These are phyloP conservation scores for Onthophagus sagittarius DNA, from an alignment of 2,888 invertebrate species.

Conservation along the genomic window DNA sequence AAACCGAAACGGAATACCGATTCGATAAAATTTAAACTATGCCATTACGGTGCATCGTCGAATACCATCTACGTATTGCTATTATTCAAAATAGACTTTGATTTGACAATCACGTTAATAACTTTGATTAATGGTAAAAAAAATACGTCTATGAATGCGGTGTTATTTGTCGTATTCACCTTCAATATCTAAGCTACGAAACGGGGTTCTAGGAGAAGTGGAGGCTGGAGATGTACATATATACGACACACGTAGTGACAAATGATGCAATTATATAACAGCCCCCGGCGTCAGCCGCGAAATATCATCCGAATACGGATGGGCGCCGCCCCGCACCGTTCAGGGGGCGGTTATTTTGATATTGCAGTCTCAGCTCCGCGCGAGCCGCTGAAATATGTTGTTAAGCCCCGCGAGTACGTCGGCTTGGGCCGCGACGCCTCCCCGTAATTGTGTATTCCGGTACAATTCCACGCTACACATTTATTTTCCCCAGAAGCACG, in stretches of 20 bases:
- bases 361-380: constrained; percentile 6
- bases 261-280: constrained; percentile 18
- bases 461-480: constrained; percentile 4
- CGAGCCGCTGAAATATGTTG: constrained; percentile 11
- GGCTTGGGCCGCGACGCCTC: not conserved
- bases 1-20: not conserved
- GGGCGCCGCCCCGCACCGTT: constrained; percentile 8
- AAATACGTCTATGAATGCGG: too few species aligned
- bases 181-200: not conserved
- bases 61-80: not conserved
- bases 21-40: not conserved
- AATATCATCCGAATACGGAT: constrained; percentile 17
- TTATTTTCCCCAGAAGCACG: not conserved
- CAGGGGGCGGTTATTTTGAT: constrained; percentile 11
- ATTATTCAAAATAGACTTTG: not conserved
- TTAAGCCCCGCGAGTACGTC: constrained; percentile 6
- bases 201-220: not conserved
- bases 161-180: too few species aligned
- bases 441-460: constrained; percentile 2
- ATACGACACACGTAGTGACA: constrained; percentile 15
- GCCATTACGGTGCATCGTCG: not conserved
- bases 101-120: too few species aligned
- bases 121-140: too few species aligned
- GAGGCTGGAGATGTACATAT: not conserved
- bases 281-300: constrained; percentile 10